A percentile compares a stretch with the other conserved stretches of the same genome.
Conservation (phyloP, 2,113 vertebrate genomes). For the Delphinapterus leucas region DNA sequence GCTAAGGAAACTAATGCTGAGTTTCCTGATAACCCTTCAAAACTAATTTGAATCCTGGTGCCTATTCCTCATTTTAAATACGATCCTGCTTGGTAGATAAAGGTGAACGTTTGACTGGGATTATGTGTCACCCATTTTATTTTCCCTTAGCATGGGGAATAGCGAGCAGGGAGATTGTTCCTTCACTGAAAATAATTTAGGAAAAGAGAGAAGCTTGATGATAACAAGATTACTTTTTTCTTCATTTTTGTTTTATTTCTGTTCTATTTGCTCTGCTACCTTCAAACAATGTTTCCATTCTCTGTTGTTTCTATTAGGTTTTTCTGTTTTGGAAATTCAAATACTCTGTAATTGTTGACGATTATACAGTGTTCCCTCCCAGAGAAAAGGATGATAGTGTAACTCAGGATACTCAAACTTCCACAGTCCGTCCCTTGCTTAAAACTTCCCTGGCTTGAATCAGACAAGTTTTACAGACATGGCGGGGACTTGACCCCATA, state of each 20-base stretch:
- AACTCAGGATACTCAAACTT: too few relatives aligned
- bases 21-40: not conserved
- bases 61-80: not conserved
- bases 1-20: not conserved
- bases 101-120: not conserved
- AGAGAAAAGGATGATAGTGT: not conserved
- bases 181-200: not conserved
- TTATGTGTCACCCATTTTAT: not conserved
- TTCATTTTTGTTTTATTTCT: not conserved
- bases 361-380: fast-evolving
- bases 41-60: not conserved
- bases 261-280: not conserved
- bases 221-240: not conserved
- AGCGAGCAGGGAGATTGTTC: not conserved
- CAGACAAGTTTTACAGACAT: not conserved
- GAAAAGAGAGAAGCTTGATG: not conserved
- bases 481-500: constrained; percentile 13
- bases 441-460: not conserved
- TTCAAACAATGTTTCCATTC: not conserved
- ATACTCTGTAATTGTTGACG: fast-evolving
- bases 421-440: not conserved
- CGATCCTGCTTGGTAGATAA: not conserved
- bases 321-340: not conserved
- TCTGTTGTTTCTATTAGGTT: not conserved
- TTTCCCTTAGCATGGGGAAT: not conserved